Base-by-base conservation (phyloP, 2,888 invertebrate species). In the Agrotis exclamationis region DNA sequence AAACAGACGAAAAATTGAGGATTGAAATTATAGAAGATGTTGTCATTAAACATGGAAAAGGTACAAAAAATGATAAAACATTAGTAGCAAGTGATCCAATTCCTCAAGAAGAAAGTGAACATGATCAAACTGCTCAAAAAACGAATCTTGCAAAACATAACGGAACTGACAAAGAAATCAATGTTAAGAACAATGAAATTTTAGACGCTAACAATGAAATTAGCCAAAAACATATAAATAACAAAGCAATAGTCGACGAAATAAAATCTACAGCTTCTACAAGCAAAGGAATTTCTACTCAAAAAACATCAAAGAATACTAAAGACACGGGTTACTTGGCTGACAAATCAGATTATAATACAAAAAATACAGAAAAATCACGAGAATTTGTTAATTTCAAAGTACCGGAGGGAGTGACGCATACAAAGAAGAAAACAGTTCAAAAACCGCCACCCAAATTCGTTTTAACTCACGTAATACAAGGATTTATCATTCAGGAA, bases 401-500 rank as follows among this genome's bases (percentile, higher is more conserved):
- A 62, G 44, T 76, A 2, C 75, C 75, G 7, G 45, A 76, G 7
- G 1, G 50, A n/a, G 24, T 63, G 1, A 28, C 22, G 2, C 3
- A 16, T 0, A 14, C 45, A 5, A 75, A 63, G 20, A 75, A 50
- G 48, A 50, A n/a, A 45, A 48, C 1, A 0, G n/a, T 28, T 0
- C 53, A 24, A 0, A 75, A 59, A 28, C 24, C 18, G 0, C 70
- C 62, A 44, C 11, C 60, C 16, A 13, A 60, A 14, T 74, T 62
- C 28, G 33, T 75, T 11, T 47, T 75, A 20, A 75, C 74, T 24
- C 74, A 75, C 39, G 74, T 75, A 1, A 48, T 75, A 1, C 58
- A 28, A 1, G 74, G 74, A 20, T 18, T 59, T 7, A 76, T 75
- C 5, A 77, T 75, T 59, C 75, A 75, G 20, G 75, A 75, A 20